A percentile compares a stretch with the other conserved stretches of the same genome.
These are phyloP conservation scores for Bambusicola thoracicus DNA, from an alignment of 2,113 vertebrate species.

Conservation along the genomic window DNA sequence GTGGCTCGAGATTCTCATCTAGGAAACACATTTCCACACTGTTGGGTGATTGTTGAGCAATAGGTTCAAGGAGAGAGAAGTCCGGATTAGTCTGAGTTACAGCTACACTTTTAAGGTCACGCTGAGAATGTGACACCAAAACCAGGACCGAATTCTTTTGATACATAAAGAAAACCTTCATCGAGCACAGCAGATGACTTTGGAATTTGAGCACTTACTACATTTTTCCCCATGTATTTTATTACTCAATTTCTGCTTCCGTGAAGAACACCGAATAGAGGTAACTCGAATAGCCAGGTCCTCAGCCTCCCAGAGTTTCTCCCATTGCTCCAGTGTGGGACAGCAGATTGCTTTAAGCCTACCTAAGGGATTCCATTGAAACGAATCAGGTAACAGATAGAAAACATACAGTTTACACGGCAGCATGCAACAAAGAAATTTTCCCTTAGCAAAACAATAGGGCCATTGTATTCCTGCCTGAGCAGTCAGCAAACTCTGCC, in stretches of 20 bases:
- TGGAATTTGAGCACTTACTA: constrained; percentile 3
- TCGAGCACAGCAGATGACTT: background rate
- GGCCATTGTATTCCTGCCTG: background rate
- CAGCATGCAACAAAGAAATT: background rate
- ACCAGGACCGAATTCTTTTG: background rate
- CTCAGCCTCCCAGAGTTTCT: background rate
- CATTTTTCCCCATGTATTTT: background rate
- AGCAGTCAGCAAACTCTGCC: background rate
- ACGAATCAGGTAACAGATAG: constrained; percentile 38
- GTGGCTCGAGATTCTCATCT: background rate
- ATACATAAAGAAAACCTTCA: background rate
- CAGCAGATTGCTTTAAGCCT: background rate
- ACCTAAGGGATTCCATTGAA: background rate
- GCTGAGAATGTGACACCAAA: background rate
- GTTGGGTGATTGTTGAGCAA: background rate
- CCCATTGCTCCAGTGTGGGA: background rate
- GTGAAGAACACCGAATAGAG: background rate
- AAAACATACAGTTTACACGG: background rate
- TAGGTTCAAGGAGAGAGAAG: accelerated
- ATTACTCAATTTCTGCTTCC: background rate
- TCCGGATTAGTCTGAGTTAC: background rate
- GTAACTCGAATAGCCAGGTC: background rate
- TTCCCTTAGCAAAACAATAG: constrained; percentile 11
- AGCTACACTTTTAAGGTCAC: background rate
- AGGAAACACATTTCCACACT: background rate